phyloP scores from a whole-genome alignment of 2,888 invertebrate species.

The Protula sp. region DNA sequence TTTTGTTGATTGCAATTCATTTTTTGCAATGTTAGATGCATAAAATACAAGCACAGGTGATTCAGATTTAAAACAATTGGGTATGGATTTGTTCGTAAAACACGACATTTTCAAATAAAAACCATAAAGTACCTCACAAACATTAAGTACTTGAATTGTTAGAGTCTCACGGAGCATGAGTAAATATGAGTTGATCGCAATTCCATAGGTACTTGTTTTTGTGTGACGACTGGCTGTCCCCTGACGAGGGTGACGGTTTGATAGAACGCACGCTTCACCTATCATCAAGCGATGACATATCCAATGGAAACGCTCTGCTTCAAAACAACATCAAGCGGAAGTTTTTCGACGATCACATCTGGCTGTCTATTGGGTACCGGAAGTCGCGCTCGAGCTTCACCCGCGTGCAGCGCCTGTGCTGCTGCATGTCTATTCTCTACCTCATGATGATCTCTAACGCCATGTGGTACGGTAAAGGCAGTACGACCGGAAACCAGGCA shows the following conservation, averaged over 20 bases:
- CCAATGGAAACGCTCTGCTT: conserved; percentile 1
- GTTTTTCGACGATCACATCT: conserved; percentile 51
- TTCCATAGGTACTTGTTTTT: conserved; percentile 29
- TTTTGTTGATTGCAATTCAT: no score
- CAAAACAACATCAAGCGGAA: conserved; percentile 7
- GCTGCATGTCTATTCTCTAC: conserved; percentile 30
- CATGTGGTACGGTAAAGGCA: conserved; percentile 26
- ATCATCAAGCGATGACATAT: conserved; percentile 2
- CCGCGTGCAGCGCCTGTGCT: conserved; percentile 37
- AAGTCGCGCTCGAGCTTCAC: conserved; percentile 50
- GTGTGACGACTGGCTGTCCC: conserved; percentile 52
- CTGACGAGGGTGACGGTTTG: conserved; percentile 51
- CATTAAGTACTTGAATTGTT: no score
- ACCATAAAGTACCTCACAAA: no score
- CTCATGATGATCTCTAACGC: conserved; percentile 34
- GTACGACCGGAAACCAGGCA: not conserved
- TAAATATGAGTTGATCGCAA: no score
- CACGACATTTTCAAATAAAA: no score
- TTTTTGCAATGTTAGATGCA: no score
- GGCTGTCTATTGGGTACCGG: conserved; percentile 54
- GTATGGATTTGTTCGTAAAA: no score
- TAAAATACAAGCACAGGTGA: no score
- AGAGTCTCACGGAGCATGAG: no score
- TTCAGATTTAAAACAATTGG: no score
- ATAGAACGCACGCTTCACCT: conserved; percentile 27